Conservation (phyloP, 1,140 invertebrate species). For the Philotrypesis tridentata region DNA sequence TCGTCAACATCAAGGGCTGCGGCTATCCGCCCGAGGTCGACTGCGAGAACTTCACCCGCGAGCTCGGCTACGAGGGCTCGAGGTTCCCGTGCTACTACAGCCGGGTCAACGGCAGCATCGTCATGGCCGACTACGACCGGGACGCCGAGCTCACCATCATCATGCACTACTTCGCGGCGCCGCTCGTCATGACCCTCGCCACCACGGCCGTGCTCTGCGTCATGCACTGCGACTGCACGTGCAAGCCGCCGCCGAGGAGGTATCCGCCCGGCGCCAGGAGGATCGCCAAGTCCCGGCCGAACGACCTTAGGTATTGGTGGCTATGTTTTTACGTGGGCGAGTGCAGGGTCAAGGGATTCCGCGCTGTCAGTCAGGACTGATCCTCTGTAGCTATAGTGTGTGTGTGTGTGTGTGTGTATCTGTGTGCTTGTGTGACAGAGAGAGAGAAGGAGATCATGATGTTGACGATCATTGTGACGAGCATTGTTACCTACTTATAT, state of each 20-base stretch:
- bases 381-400: neutral
- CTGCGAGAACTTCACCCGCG: conserved; percentile 87
- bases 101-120: conserved; percentile 84
- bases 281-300: conserved; percentile 65
- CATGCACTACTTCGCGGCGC: conserved; percentile 86
- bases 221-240: conserved; percentile 87
- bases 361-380: conserved; percentile 38
- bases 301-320: conserved; percentile 76
- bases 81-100: conserved; percentile 90
- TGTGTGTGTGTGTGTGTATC: neutral
- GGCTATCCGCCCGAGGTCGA: conserved; percentile 91
- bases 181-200: conserved; percentile 86
- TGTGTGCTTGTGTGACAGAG: too few relatives aligned
- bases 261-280: conserved; percentile 62
- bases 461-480: too few relatives aligned
- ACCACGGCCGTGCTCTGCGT: conserved; percentile 88
- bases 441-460: too few relatives aligned
- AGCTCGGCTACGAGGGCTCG: conserved; percentile 83
- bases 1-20: conserved; percentile 89
- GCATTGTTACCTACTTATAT: too few relatives aligned
- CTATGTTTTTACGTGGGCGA: conserved; percentile 43
- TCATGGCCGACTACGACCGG: conserved; percentile 85
- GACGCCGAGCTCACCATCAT: conserved; percentile 86
- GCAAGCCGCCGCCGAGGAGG: conserved; percentile 73
- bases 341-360: conserved; percentile 40